Percentiles rank a stretch among this genome's conserved stretches.
phyloP scores from a whole-genome alignment of 2,113 vertebrate species.

The Noctilio leporinus region DNA sequence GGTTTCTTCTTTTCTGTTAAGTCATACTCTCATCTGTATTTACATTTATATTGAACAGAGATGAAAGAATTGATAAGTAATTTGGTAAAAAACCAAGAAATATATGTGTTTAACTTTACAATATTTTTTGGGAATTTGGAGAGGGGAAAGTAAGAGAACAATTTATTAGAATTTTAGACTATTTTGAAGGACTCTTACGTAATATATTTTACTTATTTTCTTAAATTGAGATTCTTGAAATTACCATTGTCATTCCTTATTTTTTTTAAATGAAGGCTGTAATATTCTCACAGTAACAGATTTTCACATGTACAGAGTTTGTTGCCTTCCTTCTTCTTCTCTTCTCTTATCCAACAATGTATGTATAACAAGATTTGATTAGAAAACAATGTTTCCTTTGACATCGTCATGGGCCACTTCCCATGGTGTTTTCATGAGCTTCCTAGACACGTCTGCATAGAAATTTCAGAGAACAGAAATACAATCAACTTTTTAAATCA shows the following conservation, averaged over 20 bases:
- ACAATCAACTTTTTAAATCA: neutral
- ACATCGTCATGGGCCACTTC: neutral
- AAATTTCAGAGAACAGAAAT: neutral
- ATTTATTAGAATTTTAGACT: neutral
- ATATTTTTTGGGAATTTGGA: neutral
- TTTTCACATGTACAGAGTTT: neutral
- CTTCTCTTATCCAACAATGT: neutral
- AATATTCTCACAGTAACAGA: neutral
- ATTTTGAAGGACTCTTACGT: neutral
- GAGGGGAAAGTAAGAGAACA: neutral
- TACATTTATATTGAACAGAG: neutral
- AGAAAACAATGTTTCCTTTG: neutral
- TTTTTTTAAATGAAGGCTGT: neutral
- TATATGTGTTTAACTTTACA: neutral
- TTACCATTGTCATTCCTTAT: neutral
- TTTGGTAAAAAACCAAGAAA: neutral
- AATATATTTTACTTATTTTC: neutral
- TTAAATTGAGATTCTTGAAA: neutral
- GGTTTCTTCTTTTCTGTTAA: constrained; percentile 10
- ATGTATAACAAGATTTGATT: neutral
- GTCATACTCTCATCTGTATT: neutral
- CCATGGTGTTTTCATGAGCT: neutral
- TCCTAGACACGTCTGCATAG: neutral
- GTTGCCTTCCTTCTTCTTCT: neutral
- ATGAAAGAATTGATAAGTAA: neutral